A percentile compares a stretch with the other conserved stretches of the same genome.
Evolutionary conservation across 1,140 invertebrate genomes (phyloP).

Genomic region (Holcopasites calliopsidis): DNA sequence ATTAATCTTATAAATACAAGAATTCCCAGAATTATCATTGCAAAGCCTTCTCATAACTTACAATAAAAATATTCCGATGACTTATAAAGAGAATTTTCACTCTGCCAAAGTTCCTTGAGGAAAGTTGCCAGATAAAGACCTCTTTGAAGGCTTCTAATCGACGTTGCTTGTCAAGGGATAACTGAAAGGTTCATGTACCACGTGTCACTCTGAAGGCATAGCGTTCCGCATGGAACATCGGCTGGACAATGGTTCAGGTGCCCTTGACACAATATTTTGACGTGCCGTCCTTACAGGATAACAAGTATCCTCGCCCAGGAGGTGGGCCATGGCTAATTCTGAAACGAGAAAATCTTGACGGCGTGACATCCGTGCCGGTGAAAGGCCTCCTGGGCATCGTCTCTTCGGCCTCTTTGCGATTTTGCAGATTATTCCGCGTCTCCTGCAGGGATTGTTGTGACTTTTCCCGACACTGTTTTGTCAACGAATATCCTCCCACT

Average conservation of each 20-base stretch:
- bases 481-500: constrained; percentile 36
- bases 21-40: too few relatives aligned
- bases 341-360: constrained; percentile 34
- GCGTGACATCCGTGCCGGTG: constrained; percentile 2
- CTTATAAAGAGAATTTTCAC: too few relatives aligned
- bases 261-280: constrained; percentile 73
- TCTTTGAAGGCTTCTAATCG: background rate
- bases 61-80: too few relatives aligned
- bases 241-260: constrained; percentile 21
- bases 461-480: constrained; percentile 46
- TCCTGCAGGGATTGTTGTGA: constrained; percentile 57
- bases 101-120: background rate
- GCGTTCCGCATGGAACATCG: background rate
- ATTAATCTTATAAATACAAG: too few relatives aligned
- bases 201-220: background rate
- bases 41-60: too few relatives aligned
- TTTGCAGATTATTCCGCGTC: background rate
- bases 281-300: constrained; percentile 14
- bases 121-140: background rate
- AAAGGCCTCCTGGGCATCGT: constrained; percentile 42
- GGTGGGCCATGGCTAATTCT: constrained; percentile 27
- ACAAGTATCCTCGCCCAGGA: constrained; percentile 15
- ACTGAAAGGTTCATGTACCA: background rate
- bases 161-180: background rate
- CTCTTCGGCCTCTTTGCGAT: constrained; percentile 22